A percentile compares a stretch with the other conserved stretches of the same genome.
Conservation (phyloP, 2,113 vertebrate genomes). For the Hippoglossus stenolepis region DNA sequence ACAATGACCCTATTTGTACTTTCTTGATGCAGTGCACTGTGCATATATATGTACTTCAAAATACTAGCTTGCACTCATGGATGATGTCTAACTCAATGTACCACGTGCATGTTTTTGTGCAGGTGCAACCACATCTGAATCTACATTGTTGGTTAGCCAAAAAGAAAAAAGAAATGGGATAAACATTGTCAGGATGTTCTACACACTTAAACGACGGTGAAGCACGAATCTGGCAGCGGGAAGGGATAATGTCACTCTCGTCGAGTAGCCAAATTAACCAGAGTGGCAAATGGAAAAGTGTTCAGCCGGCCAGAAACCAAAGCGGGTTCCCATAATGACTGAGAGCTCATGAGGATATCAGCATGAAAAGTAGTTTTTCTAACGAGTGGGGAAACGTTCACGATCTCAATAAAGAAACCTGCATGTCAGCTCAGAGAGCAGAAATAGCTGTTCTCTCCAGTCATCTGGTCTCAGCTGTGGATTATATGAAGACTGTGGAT, state of each 20-base stretch:
- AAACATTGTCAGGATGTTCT: not conserved
- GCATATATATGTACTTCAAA: too few species aligned
- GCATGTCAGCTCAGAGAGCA: too few species aligned
- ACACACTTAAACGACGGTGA: not conserved
- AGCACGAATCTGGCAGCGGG: not conserved
- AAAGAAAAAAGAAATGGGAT: not conserved
- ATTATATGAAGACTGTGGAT: not conserved
- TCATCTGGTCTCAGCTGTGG: not conserved
- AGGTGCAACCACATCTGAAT: not conserved
- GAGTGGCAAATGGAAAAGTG: not conserved
- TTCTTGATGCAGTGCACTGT: too few species aligned
- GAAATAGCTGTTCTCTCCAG: not conserved
- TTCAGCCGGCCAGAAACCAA: constrained; percentile 12
- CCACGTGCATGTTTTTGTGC: not conserved
- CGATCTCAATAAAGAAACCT: not conserved
- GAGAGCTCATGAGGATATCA: not conserved
- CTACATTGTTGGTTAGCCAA: not conserved
- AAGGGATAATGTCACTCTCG: constrained; percentile 1
- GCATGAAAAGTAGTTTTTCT: not conserved
- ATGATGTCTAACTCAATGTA: too few species aligned
- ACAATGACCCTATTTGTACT: too few species aligned
- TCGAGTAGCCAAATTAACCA: not conserved
- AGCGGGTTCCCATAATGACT: not conserved
- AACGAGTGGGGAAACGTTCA: not conserved
- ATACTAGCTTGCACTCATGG: too few species aligned